Conservation (phyloP, 2,888 invertebrate genomes). For the Girardia tigrina region DNA sequence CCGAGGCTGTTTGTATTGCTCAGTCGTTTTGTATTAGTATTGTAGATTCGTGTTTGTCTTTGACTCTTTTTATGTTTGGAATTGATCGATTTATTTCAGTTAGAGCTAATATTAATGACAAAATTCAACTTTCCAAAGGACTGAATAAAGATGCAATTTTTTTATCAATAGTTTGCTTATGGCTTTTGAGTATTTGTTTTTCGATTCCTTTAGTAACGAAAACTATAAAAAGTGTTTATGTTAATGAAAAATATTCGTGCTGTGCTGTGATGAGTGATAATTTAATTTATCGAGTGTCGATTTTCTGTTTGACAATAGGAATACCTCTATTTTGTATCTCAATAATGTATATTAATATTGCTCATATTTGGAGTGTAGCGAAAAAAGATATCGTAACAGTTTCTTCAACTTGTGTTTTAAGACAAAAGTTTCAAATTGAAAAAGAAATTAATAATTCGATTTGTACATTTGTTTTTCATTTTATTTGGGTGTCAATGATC, state of each 20-base stretch:
- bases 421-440: not conserved
- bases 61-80: not conserved
- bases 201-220: slow-evolving; percentile 1
- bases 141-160: not conserved
- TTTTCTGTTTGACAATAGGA: not conserved
- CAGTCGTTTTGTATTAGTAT: not conserved
- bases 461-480: not conserved
- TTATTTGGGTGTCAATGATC: not conserved
- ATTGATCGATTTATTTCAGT: not conserved
- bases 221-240: not conserved
- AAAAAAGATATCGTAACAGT: not conserved
- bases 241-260: not conserved
- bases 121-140: slow-evolving; percentile 10
- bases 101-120: not conserved
- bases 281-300: not conserved
- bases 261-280: not conserved
- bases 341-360: not conserved
- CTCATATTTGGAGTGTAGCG: not conserved
- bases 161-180: not conserved
- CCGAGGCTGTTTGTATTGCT: not conserved
- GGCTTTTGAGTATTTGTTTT: not conserved
- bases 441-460: not conserved
- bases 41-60: not conserved
- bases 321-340: not conserved
- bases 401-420: not conserved